Conservation (phyloP, 2,888 invertebrate genomes). For the Stramonita haemastoma region DNA sequence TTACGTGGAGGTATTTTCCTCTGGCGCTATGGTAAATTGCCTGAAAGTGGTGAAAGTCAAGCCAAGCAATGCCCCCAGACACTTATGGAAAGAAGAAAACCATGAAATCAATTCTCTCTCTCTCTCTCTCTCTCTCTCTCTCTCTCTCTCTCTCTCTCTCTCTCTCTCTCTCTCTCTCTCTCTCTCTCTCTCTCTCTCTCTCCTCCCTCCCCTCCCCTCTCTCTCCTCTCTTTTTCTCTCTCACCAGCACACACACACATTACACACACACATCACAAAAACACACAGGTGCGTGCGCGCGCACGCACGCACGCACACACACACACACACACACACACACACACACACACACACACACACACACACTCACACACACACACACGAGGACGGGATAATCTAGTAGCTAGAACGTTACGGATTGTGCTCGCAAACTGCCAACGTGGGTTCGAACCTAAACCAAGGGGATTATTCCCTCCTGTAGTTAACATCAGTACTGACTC, state of each 20-base stretch:
- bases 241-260: constrained; percentile 16
- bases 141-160: neutral
- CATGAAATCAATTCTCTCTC: no score
- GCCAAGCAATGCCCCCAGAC: no score
- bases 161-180: constrained; percentile 1
- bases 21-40: neutral
- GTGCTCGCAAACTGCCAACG: no score
- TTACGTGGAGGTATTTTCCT: no score
- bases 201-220: constrained; percentile 32
- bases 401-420: no score
- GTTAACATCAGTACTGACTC: no score
- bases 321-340: constrained; percentile 4
- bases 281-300: neutral
- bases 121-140: neutral
- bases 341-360: neutral
- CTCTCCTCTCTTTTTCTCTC: constrained; percentile 33
- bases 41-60: neutral
- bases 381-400: no score
- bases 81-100: no score
- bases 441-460: no score
- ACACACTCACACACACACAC: neutral
- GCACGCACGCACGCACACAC: neutral
- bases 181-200: neutral
- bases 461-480: no score
- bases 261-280: no score